phyloP scores from a whole-genome alignment of 2,888 invertebrate genomes.

The Hyalella azteca region DNA sequence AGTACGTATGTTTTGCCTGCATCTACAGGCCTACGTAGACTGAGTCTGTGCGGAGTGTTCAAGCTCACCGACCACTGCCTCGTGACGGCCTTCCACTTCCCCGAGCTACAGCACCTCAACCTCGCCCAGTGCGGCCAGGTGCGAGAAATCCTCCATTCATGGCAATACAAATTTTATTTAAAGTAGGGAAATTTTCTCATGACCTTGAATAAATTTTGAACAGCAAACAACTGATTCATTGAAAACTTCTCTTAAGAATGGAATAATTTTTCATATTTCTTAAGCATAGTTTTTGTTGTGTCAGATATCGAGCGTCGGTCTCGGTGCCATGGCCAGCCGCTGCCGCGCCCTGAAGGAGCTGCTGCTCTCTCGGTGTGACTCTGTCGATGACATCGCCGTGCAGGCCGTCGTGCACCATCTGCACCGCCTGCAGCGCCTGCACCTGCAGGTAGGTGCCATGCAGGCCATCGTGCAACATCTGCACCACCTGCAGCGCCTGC shows the following conservation, averaged over 20 bases:
- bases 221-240: too few species aligned
- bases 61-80: conserved; percentile 20
- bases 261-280: too few species aligned
- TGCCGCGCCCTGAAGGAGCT: conserved; percentile 4
- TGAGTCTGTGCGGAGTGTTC: conserved; percentile 12
- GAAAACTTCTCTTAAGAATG: too few species aligned
- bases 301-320: conserved; percentile 2
- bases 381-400: conserved; percentile 10
- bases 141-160: neutral
- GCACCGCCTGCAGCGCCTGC: neutral
- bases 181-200: too few species aligned
- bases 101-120: conserved; percentile 23
- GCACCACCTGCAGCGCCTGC: neutral
- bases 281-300: neutral
- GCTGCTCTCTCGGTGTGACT: conserved; percentile 15
- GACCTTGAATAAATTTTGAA: too few species aligned
- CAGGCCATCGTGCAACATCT: neutral
- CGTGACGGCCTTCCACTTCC: conserved; percentile 24
- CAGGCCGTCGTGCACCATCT: neutral
- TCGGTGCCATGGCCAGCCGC: conserved; percentile 2
- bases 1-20: too few species aligned
- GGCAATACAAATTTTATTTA: neutral
- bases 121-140: conserved; percentile 17
- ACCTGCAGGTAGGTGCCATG: neutral
- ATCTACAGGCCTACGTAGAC: conserved; percentile 11